phyloP scores from a whole-genome alignment of 2,888 invertebrate genomes.

The Resseliella maxima region DNA sequence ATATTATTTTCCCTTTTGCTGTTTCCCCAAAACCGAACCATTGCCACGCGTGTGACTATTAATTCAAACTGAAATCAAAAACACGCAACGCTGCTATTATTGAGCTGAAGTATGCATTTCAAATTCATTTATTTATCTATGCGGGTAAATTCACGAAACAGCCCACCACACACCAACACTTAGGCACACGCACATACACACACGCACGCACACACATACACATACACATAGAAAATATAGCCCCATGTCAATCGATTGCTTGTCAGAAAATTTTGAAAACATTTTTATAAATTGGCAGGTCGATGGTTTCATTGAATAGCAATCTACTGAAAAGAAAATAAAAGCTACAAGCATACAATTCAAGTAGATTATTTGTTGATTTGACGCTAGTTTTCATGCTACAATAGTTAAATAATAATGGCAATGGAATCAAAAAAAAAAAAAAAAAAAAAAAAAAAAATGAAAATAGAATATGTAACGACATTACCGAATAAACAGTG shows the following conservation, averaged over 20 bases:
- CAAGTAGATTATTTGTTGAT: neutral
- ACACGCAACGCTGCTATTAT: slow-evolving; percentile 4
- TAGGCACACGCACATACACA: neutral
- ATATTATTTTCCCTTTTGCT: slow-evolving; percentile 19
- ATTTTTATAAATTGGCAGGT: slow-evolving; percentile 21
- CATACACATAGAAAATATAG: neutral
- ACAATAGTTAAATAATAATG: neutral
- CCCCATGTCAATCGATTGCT: slow-evolving; percentile 36
- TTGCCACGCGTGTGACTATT: neutral
- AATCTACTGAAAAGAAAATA: neutral
- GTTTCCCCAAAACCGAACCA: neutral
- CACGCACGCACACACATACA: neutral
- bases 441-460: too few relatives aligned
- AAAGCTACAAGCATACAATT: neutral
- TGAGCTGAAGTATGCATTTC: slow-evolving; percentile 14
- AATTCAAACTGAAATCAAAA: slow-evolving; percentile 14
- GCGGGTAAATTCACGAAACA: neutral
- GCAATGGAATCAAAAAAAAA: too few relatives aligned
- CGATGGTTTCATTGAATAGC: neutral
- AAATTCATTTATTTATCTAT: slow-evolving; percentile 41
- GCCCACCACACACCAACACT: neutral
- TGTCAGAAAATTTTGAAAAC: neutral
- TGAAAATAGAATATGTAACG: too few relatives aligned
- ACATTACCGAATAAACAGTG: neutral
- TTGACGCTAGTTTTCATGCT: neutral